phyloP scores from a whole-genome alignment of 2,888 invertebrate genomes.

The Agrochola circellaris region DNA sequence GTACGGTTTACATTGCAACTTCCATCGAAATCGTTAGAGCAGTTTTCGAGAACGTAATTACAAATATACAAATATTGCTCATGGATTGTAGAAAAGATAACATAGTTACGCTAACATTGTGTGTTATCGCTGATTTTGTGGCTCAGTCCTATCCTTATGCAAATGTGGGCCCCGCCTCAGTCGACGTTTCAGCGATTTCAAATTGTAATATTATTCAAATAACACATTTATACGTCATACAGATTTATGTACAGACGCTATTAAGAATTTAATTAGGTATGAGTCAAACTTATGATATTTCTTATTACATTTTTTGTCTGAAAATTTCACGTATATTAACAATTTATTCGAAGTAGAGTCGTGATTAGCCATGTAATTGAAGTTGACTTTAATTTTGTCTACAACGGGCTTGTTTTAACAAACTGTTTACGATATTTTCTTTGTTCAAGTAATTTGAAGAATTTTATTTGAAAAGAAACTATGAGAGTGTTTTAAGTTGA shows the following conservation, averaged over 20 bases:
- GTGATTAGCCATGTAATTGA: conserved; percentile 59
- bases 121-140: conserved; percentile 28
- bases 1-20: no score
- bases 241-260: conserved; percentile 75
- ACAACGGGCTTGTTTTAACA: conserved; percentile 45
- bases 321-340: conserved; percentile 42
- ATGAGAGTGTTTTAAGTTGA: conserved; percentile 40
- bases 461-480: conserved; percentile 48
- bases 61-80: no score
- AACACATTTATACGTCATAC: conserved; percentile 78
- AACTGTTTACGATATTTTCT: conserved; percentile 53
- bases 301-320: conserved; percentile 64
- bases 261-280: conserved; percentile 74
- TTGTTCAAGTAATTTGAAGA: conserved; percentile 55
- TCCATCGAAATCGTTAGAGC: no score
- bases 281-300: conserved; percentile 64
- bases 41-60: no score
- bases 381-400: conserved; percentile 62
- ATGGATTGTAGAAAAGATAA: background rate
- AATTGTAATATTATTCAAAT: conserved; percentile 84
- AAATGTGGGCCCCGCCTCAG: conserved; percentile 73
- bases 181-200: conserved; percentile 75
- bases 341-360: conserved; percentile 48
- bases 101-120: background rate
- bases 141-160: conserved; percentile 71